Evolutionary conservation across 2,113 vertebrate genomes (phyloP).

Genomic region (Chamaetylas fuelleborni): DNA sequence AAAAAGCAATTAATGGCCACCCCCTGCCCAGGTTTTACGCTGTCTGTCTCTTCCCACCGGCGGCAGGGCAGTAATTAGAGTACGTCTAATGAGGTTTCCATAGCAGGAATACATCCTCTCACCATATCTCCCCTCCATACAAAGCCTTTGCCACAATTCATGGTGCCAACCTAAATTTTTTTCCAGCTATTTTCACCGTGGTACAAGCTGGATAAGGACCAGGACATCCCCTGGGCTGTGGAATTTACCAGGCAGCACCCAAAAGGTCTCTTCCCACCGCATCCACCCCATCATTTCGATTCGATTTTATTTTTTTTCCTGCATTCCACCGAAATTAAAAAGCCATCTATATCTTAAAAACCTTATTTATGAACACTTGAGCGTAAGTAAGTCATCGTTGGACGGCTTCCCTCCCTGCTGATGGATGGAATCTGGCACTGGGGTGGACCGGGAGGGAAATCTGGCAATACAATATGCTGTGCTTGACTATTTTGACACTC

Average conservation of each 20-base stretch:
- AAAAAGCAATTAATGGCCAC: slow-evolving; percentile 30
- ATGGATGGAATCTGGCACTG: slow-evolving; percentile 79
- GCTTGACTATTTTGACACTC: slow-evolving; percentile 79
- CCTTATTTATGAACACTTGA: slow-evolving; percentile 80
- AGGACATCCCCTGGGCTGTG: neutral
- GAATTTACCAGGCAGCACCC: slow-evolving; percentile 55
- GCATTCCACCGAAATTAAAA: slow-evolving; percentile 79
- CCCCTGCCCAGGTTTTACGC: neutral
- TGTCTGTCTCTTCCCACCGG: neutral
- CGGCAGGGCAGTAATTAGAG: slow-evolving; percentile 48
- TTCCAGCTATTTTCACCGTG: neutral
- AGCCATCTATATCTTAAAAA: slow-evolving; percentile 79
- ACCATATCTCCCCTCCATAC: neutral
- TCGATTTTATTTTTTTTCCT: neutral
- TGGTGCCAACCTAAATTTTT: neutral
- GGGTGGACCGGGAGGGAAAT: slow-evolving; percentile 64
- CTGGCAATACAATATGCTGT: slow-evolving; percentile 78
- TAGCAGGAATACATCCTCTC: rapidly evolving
- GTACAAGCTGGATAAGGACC: neutral
- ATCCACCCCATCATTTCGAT: slow-evolving; percentile 52
- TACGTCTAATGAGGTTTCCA: slow-evolving; percentile 48
- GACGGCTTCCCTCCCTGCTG: slow-evolving; percentile 74
- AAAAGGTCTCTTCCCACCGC: slow-evolving; percentile 56
- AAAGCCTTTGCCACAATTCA: neutral
- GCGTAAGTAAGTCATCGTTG: slow-evolving; percentile 74